Percentiles rank a stretch among this genome's conserved stretches.
Evolutionary conservation across 2,113 vertebrate species (phyloP).

Genomic region (Laticauda laticaudata): DNA sequence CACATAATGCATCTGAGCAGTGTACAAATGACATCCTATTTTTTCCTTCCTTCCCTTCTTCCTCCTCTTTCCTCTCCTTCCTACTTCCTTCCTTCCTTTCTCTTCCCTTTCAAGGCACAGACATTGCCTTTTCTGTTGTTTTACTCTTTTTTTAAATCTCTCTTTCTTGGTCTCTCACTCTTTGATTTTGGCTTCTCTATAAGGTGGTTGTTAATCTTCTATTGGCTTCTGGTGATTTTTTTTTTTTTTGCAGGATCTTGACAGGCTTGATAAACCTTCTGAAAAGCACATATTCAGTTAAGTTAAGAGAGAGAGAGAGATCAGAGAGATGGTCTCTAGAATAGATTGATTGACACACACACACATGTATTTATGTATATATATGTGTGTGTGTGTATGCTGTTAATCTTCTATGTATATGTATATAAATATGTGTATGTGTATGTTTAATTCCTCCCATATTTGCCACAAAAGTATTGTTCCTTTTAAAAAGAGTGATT

Average conservation of each 20-base stretch:
- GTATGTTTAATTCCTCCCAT: neutral
- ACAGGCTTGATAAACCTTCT: conserved; percentile 34
- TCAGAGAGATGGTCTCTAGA: conserved; percentile 11
- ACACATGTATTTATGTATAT: too few relatives aligned
- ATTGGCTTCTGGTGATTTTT: conserved; percentile 51
- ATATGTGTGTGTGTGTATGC: too few relatives aligned
- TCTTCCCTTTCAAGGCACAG: neutral
- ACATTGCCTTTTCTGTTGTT: neutral
- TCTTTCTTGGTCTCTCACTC: neutral
- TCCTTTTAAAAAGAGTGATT: conserved; percentile 12
- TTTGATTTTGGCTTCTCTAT: conserved; percentile 39
- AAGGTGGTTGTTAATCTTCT: conserved; percentile 49
- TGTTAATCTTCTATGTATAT: neutral
- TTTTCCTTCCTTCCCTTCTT: neutral
- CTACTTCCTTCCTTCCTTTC: neutral
- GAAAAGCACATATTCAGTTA: conserved; percentile 43
- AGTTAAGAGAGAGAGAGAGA: conserved; percentile 28
- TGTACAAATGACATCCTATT: too few relatives aligned
- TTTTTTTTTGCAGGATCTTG: conserved; percentile 20
- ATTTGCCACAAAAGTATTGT: conserved; percentile 11
- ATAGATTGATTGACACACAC: neutral
- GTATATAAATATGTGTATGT: neutral
- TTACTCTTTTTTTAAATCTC: neutral
- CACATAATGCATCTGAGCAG: too few relatives aligned
- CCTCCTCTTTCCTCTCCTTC: too few relatives aligned